These are phyloP conservation scores for Leptopilina syphax DNA, from an alignment of 2,888 invertebrate genomes.

Conservation along the genomic window DNA sequence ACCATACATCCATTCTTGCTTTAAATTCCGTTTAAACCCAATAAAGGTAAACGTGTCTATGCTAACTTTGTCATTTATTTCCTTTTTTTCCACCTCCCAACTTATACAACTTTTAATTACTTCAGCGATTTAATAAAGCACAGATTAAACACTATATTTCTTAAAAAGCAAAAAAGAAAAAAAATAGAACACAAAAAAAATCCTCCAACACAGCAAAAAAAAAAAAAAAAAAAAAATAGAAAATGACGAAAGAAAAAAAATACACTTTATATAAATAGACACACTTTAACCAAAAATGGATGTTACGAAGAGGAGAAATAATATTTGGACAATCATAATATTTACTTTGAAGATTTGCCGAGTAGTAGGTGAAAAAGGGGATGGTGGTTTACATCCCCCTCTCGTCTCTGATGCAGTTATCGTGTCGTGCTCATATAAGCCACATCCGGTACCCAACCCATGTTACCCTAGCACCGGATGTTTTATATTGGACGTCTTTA, in stretches of 20 bases:
- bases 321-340: conserved; percentile 3
- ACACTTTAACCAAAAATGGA: background rate
- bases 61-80: conserved; percentile 5
- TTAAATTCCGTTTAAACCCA: conserved; percentile 21
- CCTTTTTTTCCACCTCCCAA: background rate
- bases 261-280: too few relatives aligned
- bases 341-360: conserved; percentile 6
- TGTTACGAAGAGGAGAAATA: background rate
- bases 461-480: conserved; percentile 33
- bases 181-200: too few relatives aligned
- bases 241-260: too few relatives aligned
- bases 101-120: background rate
- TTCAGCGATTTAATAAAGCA: conserved; percentile 8
- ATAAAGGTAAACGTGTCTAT: conserved; percentile 10
- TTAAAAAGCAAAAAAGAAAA: too few relatives aligned
- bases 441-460: conserved; percentile 17
- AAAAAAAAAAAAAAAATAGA: too few relatives aligned
- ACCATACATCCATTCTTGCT: conserved; percentile 6
- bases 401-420: background rate
- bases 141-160: too few relatives aligned
- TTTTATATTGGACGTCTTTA: conserved; percentile 40
- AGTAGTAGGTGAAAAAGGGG: conserved; percentile 20
- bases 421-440: conserved; percentile 22
- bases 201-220: too few relatives aligned
- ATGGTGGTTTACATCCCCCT: background rate